Conservation (phyloP, 2,113 vertebrate species). For the Pogona vitticeps region DNA sequence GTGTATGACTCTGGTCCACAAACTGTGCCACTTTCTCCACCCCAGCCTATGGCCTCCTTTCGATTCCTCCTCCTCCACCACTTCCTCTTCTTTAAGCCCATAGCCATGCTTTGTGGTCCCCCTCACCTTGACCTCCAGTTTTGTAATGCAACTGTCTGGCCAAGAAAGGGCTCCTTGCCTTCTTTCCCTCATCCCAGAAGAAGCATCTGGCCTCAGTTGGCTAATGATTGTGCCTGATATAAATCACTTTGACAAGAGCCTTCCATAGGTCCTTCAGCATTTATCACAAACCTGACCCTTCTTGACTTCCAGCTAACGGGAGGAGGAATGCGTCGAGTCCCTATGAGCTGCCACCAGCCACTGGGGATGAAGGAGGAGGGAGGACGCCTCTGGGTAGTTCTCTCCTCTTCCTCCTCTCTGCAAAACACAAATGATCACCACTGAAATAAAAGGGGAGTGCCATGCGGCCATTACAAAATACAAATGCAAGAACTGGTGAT, state of each 20-base stretch:
- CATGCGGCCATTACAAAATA: too few relatives aligned
- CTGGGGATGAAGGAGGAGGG: background rate
- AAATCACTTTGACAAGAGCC: constrained; percentile 14
- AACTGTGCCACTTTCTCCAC: background rate
- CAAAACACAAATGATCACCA: too few relatives aligned
- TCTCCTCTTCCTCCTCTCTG: background rate
- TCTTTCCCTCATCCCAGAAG: background rate
- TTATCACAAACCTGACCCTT: background rate
- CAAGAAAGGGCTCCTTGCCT: background rate
- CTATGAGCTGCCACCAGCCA: background rate
- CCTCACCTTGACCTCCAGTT: background rate
- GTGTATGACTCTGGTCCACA: background rate
- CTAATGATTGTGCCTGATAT: background rate
- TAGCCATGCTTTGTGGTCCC: background rate
- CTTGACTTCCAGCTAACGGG: background rate
- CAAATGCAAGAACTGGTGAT: too few relatives aligned
- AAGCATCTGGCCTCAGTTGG: background rate
- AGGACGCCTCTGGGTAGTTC: background rate
- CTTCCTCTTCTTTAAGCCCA: background rate
- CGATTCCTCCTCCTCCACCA: background rate
- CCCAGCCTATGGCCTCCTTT: background rate
- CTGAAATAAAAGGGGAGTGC: too few relatives aligned
- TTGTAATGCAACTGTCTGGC: background rate
- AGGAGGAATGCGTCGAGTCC: background rate
- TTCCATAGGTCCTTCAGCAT: constrained; percentile 4